Percentiles rank a stretch among this genome's conserved stretches.
phyloP scores from a whole-genome alignment of 2,113 vertebrate species.

The Atlantisia rogersi region DNA sequence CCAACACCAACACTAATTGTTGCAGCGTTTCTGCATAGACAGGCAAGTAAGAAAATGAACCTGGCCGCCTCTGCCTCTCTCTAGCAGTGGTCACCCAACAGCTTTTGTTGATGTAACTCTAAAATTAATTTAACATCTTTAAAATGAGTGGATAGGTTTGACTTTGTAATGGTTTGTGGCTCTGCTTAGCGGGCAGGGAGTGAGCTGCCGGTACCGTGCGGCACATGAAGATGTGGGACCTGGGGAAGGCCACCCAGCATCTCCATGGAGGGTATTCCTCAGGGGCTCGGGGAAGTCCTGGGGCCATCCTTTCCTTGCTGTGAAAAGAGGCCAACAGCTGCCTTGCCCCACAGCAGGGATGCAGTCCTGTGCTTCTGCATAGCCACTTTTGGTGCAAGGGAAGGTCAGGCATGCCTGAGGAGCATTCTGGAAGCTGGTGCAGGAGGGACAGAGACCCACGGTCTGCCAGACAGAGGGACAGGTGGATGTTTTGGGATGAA shows the following conservation, averaged over 20 bases:
- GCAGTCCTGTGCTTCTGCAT: rapidly evolving
- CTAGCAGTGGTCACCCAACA: background rate
- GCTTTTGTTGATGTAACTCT: background rate
- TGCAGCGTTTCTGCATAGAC: background rate
- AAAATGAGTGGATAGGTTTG: background rate
- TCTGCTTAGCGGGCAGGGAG: background rate
- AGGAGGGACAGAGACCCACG: background rate
- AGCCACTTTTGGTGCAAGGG: background rate
- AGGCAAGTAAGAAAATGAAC: background rate
- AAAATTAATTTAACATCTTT: background rate
- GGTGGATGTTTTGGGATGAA: background rate
- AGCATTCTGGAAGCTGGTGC: background rate
- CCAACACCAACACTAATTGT: background rate
- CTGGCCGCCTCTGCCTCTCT: background rate
- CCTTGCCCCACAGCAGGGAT: rapidly evolving
- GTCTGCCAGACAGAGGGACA: background rate
- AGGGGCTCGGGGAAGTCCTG: rapidly evolving
- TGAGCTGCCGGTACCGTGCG: rapidly evolving
- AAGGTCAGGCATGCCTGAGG: background rate
- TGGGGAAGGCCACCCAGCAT: rapidly evolving
- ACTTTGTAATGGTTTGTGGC: rapidly evolving
- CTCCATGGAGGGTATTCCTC: rapidly evolving
- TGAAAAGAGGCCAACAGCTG: rapidly evolving
- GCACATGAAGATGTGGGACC: rapidly evolving
- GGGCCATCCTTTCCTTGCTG: background rate